phyloP scores from a whole-genome alignment of 1,140 invertebrate genomes.

The Leptinotarsa lineolata region DNA sequence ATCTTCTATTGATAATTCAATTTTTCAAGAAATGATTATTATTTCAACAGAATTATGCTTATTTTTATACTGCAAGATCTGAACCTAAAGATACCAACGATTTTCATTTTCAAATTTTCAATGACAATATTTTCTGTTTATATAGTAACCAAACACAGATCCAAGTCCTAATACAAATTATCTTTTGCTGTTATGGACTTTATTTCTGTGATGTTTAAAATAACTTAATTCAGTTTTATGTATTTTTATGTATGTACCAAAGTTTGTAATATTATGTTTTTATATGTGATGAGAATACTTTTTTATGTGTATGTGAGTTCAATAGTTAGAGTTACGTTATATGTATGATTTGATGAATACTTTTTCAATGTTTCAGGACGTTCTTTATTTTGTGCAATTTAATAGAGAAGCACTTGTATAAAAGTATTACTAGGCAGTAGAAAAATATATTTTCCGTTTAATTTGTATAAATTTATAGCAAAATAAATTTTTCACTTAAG shows the following conservation, averaged over 20 bases:
- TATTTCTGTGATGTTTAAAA: slow-evolving; percentile 12
- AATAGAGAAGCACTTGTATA: slow-evolving; percentile 22
- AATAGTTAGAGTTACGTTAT: neutral
- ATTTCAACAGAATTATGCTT: too few relatives aligned
- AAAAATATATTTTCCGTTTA: slow-evolving; percentile 28
- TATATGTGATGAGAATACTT: slow-evolving; percentile 23
- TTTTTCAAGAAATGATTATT: too few relatives aligned
- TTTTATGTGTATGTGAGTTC: slow-evolving; percentile 18
- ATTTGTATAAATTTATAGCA: slow-evolving; percentile 30
- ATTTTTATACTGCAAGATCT: too few relatives aligned
- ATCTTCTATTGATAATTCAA: too few relatives aligned
- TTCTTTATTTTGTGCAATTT: slow-evolving; percentile 26
- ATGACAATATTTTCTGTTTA: neutral
- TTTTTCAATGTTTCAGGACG: neutral
- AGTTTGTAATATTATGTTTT: slow-evolving; percentile 22
- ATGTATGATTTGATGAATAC: slow-evolving; percentile 6
- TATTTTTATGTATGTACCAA: slow-evolving; percentile 24
- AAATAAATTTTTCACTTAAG: slow-evolving; percentile 26
- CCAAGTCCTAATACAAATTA: neutral
- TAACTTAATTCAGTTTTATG: slow-evolving; percentile 10
- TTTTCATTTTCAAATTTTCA: neutral
- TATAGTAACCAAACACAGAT: neutral
- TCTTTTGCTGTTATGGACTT: neutral
- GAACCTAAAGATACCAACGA: neutral
- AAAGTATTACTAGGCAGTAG: slow-evolving; percentile 27